phyloP scores from a whole-genome alignment of 2,888 invertebrate species.

The Philopedon plagiatum region DNA sequence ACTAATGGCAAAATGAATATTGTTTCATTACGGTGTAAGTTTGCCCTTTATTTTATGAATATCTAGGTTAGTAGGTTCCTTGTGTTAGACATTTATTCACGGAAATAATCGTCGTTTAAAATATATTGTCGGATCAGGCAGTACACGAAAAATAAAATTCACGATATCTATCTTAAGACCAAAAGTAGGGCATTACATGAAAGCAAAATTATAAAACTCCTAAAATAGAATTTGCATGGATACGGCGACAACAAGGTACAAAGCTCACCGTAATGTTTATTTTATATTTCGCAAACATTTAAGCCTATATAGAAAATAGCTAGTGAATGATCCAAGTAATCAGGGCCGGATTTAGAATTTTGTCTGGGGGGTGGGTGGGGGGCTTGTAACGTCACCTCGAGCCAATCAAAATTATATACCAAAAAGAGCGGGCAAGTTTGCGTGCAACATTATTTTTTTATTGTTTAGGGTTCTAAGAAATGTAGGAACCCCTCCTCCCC shows the following conservation, averaged over 20 bases:
- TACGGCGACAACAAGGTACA: neutral
- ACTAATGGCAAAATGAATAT: slow-evolving; percentile 23
- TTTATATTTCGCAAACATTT: neutral
- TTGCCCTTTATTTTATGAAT: slow-evolving; percentile 17
- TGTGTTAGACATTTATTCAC: neutral
- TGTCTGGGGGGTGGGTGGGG: no score
- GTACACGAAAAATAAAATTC: neutral
- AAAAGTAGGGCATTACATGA: slow-evolving; percentile 28
- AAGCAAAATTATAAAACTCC: slow-evolving; percentile 10
- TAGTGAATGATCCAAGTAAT: no score
- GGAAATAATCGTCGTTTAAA: neutral
- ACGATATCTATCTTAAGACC: slow-evolving; percentile 6
- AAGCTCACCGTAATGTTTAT: neutral
- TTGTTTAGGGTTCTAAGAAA: no score
- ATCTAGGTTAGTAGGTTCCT: slow-evolving; percentile 31
- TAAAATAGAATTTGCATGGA: slow-evolving; percentile 17
- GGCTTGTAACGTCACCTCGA: no score
- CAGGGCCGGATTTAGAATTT: no score
- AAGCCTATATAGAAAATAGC: neutral
- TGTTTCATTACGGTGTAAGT: slow-evolving; percentile 2
- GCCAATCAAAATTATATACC: no score
- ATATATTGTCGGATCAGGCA: neutral
- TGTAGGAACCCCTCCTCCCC: no score
- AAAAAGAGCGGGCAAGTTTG: no score
- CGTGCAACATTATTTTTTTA: no score